Base-by-base conservation (phyloP, 2,888 invertebrate genomes). In the Carabus problematicus region DNA sequence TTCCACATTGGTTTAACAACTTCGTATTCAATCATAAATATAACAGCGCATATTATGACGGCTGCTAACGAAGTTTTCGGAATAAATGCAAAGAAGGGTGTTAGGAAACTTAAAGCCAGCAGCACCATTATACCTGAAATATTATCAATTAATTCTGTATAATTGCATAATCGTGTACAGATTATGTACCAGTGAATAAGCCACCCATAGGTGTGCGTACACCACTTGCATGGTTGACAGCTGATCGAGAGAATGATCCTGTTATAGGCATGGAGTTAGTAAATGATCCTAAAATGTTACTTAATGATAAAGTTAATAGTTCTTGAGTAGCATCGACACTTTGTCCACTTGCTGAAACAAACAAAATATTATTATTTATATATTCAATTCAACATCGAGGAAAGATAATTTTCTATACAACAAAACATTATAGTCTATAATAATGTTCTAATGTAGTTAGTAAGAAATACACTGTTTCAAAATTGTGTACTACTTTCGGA, bases 151-250 rank as follows among this genome's bases (percentile, higher is more conserved):
- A n/a, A n/a, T n/a, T n/a, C n/a, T n/a, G n/a, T n/a, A n/a, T n/a
- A n/a, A n/a, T n/a, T n/a, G n/a, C n/a, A n/a, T n/a, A n/a, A n/a
- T n/a, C n/a, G n/a, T n/a, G n/a, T n/a, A 6, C 6, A 3, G 29
- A 19, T 45, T 55, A 19, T 74, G 75, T 80, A 87, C 90, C 92
- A 64, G 95, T 95, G 74, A 91, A 92, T 64, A 94, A 79, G 68
- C 95, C 95, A 41, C 95, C 94, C 72, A 94, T 87, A 11, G 95
- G 94, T 0, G 96, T 96, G 72, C 90, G 89, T 0, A 96, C 96
- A 0, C 96, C 96, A 77, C 95, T 95, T n/a, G 95, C 95, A 76
- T 96, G 94, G 83, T 97, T 97, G 0, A 97, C 95, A 18, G 97
- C 97, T 71, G 95, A 93, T 67, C 94, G 85, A 0, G 94, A 93